Base-by-base conservation (phyloP, 2,888 invertebrate species). In the Callosobruchus maculatus region DNA sequence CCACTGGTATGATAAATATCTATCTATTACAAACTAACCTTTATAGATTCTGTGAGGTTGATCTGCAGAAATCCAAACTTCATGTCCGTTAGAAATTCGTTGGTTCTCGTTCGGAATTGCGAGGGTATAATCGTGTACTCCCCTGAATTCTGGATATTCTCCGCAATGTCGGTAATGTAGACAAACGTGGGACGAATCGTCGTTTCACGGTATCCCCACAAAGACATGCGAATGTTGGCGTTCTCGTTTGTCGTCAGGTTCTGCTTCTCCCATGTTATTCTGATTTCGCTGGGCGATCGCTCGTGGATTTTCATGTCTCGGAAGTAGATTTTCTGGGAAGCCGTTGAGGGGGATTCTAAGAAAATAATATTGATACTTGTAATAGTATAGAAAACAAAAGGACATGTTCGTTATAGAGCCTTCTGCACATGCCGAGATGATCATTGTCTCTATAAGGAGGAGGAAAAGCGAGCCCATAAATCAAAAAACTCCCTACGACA, bases 171-270 rank as follows among this genome's bases (percentile, higher is more conserved):
- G 77, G 94, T 94, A 74, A 97, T 96, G 83, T 90, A 96, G 76
- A 95, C 90, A 70, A 97, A 88, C 82, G 96, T 93, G 0, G 97
- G 97, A 71, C 89, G 87, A 74, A 95, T 95, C 0, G 94, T 94
- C 0, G 92, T 91, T 86, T 97, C 97, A 72, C 94, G 91, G 87
- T 97, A 97, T 0, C 97, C 97, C 94, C 95, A 97, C 18, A 97
- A 86, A 0, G 95, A 94, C 80, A 97, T 94, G 79, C 92, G 92
- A 0, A 97, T 91, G 70, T 91, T 91, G 0, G 95, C 93, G 82
- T 93, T 93, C 66, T 90, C 88, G 84, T 95, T 95, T 67, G 91
- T 91, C 0, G 97, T 96, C 84, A 97, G 92, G 88, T 97, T 97
- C 83, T 92, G 92, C 31, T 92, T 91, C 82, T 94, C 92, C 97